Conservation (phyloP, 2,888 invertebrate species). For the Brenthis hecate region DNA sequence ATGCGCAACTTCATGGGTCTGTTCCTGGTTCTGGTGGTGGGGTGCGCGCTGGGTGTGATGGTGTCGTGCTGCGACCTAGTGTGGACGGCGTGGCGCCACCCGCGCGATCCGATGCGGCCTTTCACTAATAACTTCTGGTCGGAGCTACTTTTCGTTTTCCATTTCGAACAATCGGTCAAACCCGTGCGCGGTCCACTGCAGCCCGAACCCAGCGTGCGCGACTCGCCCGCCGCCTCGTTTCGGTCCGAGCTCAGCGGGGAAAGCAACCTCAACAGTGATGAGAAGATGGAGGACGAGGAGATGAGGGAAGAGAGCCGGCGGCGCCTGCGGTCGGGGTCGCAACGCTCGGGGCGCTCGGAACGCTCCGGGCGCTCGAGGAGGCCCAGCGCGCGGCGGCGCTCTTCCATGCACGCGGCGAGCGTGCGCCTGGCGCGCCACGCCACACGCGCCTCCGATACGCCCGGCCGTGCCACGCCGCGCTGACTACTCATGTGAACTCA, state of each 20-base stretch:
- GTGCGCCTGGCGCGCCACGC: constrained; percentile 64
- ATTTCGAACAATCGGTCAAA: constrained; percentile 65
- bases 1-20: constrained; percentile 91
- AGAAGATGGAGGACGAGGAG: constrained; percentile 9
- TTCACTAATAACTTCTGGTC: constrained; percentile 54
- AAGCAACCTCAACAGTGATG: constrained; percentile 28
- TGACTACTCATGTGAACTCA: not conserved
- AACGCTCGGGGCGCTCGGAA: constrained; percentile 37
- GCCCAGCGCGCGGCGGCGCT: constrained; percentile 57
- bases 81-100: constrained; percentile 55
- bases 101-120: constrained; percentile 49
- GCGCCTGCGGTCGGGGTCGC: constrained; percentile 40
- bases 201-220: constrained; percentile 35
- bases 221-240: constrained; percentile 13
- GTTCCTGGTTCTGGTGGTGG: constrained; percentile 88
- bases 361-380: constrained; percentile 41
- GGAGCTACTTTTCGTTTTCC: constrained; percentile 72
- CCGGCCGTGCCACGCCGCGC: constrained; percentile 44
- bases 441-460: constrained; percentile 54
- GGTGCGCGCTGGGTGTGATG: constrained; percentile 84
- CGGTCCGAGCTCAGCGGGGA: constrained; percentile 31
- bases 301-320: constrained; percentile 27
- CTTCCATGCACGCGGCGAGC: constrained; percentile 70
- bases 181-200: constrained; percentile 56
- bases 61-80: constrained; percentile 85